phyloP scores from a whole-genome alignment of 2,113 vertebrate genomes.

The Ranitomeya imitator region DNA sequence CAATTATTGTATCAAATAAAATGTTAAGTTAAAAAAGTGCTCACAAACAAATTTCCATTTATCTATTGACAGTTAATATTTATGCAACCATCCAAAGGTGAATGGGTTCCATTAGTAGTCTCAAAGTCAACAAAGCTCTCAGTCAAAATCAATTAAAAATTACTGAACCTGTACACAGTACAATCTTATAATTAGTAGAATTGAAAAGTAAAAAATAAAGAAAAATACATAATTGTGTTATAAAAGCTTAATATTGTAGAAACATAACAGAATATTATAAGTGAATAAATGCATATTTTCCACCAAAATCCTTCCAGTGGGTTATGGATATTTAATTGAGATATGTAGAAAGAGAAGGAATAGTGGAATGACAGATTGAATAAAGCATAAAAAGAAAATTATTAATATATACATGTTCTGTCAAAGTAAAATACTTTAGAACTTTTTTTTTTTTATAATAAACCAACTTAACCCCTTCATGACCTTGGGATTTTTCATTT shows the following conservation, averaged over 20 bases:
- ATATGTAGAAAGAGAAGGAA: background rate
- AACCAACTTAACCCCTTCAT: too few species aligned
- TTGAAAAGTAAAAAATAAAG: background rate
- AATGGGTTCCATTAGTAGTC: background rate
- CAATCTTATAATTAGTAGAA: background rate
- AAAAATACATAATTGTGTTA: background rate
- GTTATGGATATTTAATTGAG: constrained; percentile 27
- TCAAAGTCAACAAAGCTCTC: background rate
- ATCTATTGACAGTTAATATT: background rate
- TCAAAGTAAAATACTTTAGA: background rate
- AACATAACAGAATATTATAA: background rate
- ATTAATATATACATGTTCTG: constrained; percentile 9
- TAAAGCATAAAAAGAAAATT: background rate
- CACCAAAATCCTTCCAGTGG: background rate
- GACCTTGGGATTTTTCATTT: too few species aligned
- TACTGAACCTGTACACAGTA: background rate
- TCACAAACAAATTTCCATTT: background rate
- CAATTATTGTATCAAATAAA: background rate
- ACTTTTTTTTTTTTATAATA: background rate
- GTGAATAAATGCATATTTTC: constrained; percentile 20
- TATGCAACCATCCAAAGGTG: background rate
- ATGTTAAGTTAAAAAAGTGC: background rate
- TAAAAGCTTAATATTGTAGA: background rate
- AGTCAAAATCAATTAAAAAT: background rate
- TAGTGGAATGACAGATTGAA: constrained; percentile 18